phyloP scores from a whole-genome alignment of 2,113 vertebrate species.

The Agapornis roseicollis region DNA sequence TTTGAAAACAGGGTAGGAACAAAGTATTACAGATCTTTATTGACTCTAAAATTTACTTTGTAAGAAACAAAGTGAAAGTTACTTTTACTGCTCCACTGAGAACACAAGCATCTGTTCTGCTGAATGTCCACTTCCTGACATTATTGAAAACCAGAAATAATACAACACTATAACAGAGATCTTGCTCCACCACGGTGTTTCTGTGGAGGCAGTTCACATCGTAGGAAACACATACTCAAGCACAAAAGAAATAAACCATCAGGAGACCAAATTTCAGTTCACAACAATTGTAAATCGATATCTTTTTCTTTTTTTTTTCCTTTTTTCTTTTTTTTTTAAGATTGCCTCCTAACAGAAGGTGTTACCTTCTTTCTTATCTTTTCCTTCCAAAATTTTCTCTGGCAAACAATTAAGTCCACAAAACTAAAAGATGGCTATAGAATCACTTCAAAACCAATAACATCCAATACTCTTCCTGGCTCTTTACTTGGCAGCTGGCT shows the following conservation, averaged over 20 bases:
- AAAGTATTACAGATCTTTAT: neutral
- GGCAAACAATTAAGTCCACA: neutral
- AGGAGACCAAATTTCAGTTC: neutral
- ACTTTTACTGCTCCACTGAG: neutral
- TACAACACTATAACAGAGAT: fast-evolving
- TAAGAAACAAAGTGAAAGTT: neutral
- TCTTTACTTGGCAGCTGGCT: neutral
- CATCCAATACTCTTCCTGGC: neutral
- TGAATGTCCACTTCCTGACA: neutral
- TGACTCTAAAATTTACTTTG: neutral
- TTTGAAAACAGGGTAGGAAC: neutral
- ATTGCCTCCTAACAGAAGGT: neutral
- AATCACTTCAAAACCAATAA: neutral
- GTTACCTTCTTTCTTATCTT: neutral
- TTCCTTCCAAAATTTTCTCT: neutral
- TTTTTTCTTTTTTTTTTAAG: neutral
- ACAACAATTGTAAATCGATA: neutral
- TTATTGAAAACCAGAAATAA: neutral
- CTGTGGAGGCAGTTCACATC: neutral
- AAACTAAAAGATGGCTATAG: neutral
- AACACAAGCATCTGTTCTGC: neutral
- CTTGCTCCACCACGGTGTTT: neutral
- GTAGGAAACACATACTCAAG: neutral
- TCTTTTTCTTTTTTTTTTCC: neutral
- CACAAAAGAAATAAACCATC: neutral